Percentiles rank a stretch among this genome's conserved stretches.
These are phyloP conservation scores for Ostrea denselamellosa DNA, from an alignment of 1,140 invertebrate genomes.

Conservation along the genomic window DNA sequence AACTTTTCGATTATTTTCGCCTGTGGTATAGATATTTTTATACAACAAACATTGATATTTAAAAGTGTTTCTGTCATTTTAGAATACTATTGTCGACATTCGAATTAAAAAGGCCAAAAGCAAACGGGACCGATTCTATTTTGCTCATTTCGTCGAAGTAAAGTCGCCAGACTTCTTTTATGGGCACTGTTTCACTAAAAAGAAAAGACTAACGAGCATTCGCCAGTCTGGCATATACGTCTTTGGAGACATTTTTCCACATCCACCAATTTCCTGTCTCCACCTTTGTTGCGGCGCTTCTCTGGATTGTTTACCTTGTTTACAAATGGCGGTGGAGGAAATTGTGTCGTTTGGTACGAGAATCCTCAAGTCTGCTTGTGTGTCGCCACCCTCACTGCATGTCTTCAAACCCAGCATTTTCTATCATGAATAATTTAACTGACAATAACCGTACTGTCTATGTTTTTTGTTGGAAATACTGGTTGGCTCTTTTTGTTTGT, in stretches of 20 bases:
- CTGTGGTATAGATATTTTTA: not conserved
- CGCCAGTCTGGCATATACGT: slow-evolving; percentile 7
- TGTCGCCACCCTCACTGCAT: slow-evolving; percentile 26
- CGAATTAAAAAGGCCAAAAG: slow-evolving; percentile 4
- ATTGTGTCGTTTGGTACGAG: slow-evolving; percentile 20
- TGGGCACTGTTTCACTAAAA: not conserved
- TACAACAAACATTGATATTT: not conserved
- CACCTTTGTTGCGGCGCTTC: not conserved
- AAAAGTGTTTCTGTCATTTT: not conserved
- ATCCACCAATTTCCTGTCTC: slow-evolving; percentile 35
- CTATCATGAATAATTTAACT: slow-evolving; percentile 35
- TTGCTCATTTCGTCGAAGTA: not conserved
- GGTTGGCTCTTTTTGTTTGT: slow-evolving; percentile 25
- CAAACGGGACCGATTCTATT: not conserved
- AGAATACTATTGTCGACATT: not conserved
- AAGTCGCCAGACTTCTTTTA: not conserved
- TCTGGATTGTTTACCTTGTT: slow-evolving; percentile 14
- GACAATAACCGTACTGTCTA: slow-evolving; percentile 15
- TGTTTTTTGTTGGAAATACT: slow-evolving; percentile 18
- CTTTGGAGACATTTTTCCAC: slow-evolving; percentile 32
- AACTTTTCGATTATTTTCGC: not conserved
- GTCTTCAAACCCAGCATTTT: slow-evolving; percentile 6
- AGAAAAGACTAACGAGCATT: slow-evolving; percentile 6
- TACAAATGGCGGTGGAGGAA: slow-evolving; percentile 31
- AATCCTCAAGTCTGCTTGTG: slow-evolving; percentile 5